Conservation (phyloP, 2,113 vertebrate species). For the Rattus norvegicus region GRCr8 NC_086033.1:17010001-17010500, state of each 20-base stretch:
- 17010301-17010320: too few relatives aligned
- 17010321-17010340: not conserved
- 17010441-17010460: not conserved
- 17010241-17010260: not conserved
- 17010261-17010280: not conserved
- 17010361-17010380: not conserved
- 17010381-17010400: not conserved
- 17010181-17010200: not conserved
- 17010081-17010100: conserved; percentile 41
- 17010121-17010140: not conserved
- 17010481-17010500: not conserved
- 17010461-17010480: not conserved
- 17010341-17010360: not conserved
- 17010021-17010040: conserved; percentile 59
- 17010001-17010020: conserved; percentile 38
- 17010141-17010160: not conserved
- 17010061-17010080: conserved; percentile 15
- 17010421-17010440: not conserved
- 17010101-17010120: conserved; percentile 59
- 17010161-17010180: not conserved
- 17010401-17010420: not conserved
- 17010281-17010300: too few relatives aligned
- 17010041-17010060: not conserved
- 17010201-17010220: not conserved
- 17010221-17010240: not conserved